phyloP scores from a whole-genome alignment of 64 coral and sea anemone genomes.

The Stylophora pistillata region DNA sequence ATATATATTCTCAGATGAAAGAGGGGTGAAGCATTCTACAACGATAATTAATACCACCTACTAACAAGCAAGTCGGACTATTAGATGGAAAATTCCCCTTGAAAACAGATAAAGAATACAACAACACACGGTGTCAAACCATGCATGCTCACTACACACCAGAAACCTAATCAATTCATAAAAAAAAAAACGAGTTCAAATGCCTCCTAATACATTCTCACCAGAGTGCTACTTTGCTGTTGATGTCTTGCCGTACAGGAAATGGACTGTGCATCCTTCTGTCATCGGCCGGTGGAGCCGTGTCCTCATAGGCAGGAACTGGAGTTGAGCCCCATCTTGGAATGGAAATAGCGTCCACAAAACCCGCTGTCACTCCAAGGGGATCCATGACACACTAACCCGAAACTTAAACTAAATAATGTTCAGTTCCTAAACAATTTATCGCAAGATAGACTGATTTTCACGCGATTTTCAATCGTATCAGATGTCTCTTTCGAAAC shows the following conservation, averaged over 20 bases:
- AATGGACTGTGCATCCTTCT: slow-evolving; percentile 46
- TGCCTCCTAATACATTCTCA: slow-evolving; percentile 2
- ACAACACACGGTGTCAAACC: neutral
- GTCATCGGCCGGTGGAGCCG: neutral
- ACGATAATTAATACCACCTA: no score
- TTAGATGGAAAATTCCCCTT: no score
- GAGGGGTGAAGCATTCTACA: no score
- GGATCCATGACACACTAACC: slow-evolving; percentile 65
- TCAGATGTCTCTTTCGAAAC: no score
- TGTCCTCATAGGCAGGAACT: slow-evolving; percentile 23
- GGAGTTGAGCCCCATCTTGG: slow-evolving; percentile 83
- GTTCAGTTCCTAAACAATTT: neutral
- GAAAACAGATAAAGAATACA: no score
- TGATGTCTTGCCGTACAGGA: slow-evolving; percentile 72
- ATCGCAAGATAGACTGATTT: neutral
- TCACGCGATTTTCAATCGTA: neutral
- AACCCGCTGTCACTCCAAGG: slow-evolving; percentile 65
- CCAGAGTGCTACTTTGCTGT: slow-evolving; percentile 83
- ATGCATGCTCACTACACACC: neutral
- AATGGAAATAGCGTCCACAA: slow-evolving; percentile 66
- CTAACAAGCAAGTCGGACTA: no score
- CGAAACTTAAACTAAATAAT: neutral
- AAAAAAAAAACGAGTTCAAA: no score
- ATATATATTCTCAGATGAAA: no score
- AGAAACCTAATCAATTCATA: neutral